Evolutionary conservation across 2,888 invertebrate genomes (phyloP), one percentile per base, ranked within the genome.

Genomic region (Anoplius nigerrimus): DNA sequence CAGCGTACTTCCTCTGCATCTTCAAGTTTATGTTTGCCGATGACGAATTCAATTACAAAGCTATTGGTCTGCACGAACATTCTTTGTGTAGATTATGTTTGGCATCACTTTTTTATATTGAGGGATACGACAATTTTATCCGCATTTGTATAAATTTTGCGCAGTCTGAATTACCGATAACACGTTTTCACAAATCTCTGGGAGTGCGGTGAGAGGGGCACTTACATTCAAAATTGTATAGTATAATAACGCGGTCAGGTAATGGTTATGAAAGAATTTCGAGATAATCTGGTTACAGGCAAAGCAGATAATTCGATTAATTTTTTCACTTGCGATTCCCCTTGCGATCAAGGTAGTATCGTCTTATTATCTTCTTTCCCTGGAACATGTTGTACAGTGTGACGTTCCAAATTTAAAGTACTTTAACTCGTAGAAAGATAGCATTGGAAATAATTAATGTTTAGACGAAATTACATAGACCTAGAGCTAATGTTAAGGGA

Each of bases 351-450:
- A 62, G 66, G 69, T 66, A 73, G 74, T 69, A 70, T 67, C 72
- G 76, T 75, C 66, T 63, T 71, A 71, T 69, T 67, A 67, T 64
- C 78, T 73, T 66, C 72, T 74, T 66, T 71, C 52, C 66, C 65
- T 54, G 62, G 66, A 65, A 74, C 67, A 69, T 70, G 69, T 76
- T 76, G 78, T 81, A 81, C 79, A 77, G 72, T 42, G 69, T 64
- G 69, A 68, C 65, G 71, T 71, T 76, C 63, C 69, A 65, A 76
- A 70, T 65, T 34, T 64, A 61, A 68, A 53, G 59, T 63, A 70
- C 52, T 69, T 68, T 18, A 45, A 34, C 34, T 46, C 15, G 22
- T 16, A 46, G 24, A 45, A 48, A 21, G 22, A 18, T 58, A 46
- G 21, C 22, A 22, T 62, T 60, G 60, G 56, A 52, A 58, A 63